These are phyloP conservation scores for Salarias fasciatus DNA, from an alignment of 2,797 vertebrate genomes.

Conservation along the genomic window DNA sequence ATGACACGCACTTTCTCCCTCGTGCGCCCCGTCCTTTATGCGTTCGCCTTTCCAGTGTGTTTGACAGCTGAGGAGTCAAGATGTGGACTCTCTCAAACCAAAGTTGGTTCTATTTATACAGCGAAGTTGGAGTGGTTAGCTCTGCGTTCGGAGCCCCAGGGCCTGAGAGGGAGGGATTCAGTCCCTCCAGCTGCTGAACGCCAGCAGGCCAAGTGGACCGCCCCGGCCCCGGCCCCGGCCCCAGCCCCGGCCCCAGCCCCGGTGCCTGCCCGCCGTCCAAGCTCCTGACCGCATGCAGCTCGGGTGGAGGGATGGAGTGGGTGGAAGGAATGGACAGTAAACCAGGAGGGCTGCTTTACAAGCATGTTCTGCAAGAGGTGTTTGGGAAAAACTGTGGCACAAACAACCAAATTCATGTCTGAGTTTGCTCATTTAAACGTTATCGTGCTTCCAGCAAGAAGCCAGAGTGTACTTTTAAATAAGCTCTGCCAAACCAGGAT, in stretches of 20 bases:
- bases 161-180: constrained; percentile 52
- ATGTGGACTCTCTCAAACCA: constrained; percentile 65
- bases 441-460: constrained; percentile 6
- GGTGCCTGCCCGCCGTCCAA: constrained; percentile 43
- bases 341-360: constrained; percentile 13
- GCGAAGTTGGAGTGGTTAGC: constrained; percentile 61
- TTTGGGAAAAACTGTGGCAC: neutral
- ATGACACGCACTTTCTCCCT: too few relatives aligned
- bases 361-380: constrained; percentile 20
- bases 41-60: constrained; percentile 34
- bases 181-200: constrained; percentile 49
- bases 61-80: constrained; percentile 44
- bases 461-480: neutral
- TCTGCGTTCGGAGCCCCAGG: constrained; percentile 51
- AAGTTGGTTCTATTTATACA: constrained; percentile 73
- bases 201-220: constrained; percentile 32
- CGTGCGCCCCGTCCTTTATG: neutral
- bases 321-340: constrained; percentile 41
- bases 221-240: constrained; percentile 40
- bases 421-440: neutral
- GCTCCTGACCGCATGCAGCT: constrained; percentile 60
- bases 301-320: constrained; percentile 43
- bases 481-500: too few relatives aligned
- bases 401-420: constrained; percentile 14
- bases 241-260: constrained; percentile 23